Evolutionary conservation across 2,888 invertebrate genomes (phyloP), one percentile per base, ranked within the genome.

Genomic region (Priocnemis perturbator): DNA sequence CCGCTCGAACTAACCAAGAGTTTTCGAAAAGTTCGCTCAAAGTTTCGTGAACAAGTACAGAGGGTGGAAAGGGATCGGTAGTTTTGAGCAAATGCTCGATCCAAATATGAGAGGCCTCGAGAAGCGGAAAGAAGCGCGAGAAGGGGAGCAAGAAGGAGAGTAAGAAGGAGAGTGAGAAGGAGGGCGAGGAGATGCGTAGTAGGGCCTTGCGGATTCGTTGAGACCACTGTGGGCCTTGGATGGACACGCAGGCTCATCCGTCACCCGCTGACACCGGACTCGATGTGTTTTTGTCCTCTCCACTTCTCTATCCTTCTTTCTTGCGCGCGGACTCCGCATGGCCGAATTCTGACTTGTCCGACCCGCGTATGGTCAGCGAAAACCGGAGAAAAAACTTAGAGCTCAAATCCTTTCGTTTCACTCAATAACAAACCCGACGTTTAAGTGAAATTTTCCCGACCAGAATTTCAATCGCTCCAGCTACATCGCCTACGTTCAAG

Each of bases 191-290:
- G 56, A 21, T 48, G 57, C 62, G 60, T 53, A 44, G 73, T 53
- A 61, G 72, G 76, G 37, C 37, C 11, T 3, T 37, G 11, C 37
- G 37, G 73, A 78, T 78, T 77, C 73, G 78, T 74, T 74, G 71
- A 78, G 69, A 62, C 71, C 71, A 37, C 55, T 63, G 63, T 66
- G 67, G 73, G 67, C 81, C 81, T 83, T 81, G 82, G 74, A 78
- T 79, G 72, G 75, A 68, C 79, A 79, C 76, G 77, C 79, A 53
- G 81, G 80, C 73, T 84, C 85, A 87, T 87, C 83, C 86, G 85
- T 87, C 87, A 87, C 86, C 81, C 81, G 82, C 73, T 86, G 87
- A 86, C 87, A 87, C 77, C 71, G 82, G 79, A 67, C 75, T 78
- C 81, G 78, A 81, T 83, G 79, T 79, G 79, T 83, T 83, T 84